These are phyloP conservation scores for Lycodopsis pacificus DNA, from an alignment of 2,797 vertebrate species.

Conservation along the genomic window DNA sequence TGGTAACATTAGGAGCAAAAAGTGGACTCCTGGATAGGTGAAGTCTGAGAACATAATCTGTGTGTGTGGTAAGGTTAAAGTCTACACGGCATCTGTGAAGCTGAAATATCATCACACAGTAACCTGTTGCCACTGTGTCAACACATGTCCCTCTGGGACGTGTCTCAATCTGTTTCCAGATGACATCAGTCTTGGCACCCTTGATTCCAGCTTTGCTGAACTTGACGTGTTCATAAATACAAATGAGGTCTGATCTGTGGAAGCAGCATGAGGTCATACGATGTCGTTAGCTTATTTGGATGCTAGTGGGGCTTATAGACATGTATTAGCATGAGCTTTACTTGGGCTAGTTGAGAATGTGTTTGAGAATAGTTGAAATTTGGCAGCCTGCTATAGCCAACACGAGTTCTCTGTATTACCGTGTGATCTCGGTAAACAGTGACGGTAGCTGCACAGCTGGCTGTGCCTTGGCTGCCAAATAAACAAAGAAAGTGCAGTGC, in stretches of 20 bases:
- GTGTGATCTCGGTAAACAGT: constrained; percentile 14
- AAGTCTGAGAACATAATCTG: not conserved
- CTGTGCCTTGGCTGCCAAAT: not conserved
- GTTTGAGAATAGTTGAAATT: not conserved
- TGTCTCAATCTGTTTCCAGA: constrained; percentile 55
- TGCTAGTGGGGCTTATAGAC: not conserved
- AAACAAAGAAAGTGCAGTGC: not conserved
- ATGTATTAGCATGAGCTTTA: not conserved
- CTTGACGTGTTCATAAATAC: not conserved
- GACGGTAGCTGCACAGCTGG: not conserved
- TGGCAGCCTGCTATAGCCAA: not conserved
- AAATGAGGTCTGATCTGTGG: not conserved
- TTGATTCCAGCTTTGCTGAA: constrained; percentile 15
- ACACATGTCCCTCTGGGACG: constrained; percentile 36
- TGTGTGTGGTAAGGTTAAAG: constrained; percentile 18
- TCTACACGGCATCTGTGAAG: constrained; percentile 22
- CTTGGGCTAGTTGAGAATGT: not conserved
- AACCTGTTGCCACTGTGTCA: constrained; percentile 45
- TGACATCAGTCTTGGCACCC: constrained; percentile 61
- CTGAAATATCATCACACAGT: not conserved
- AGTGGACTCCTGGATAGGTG: constrained; percentile 12
- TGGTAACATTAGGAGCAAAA: not conserved
- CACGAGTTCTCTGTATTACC: not conserved
- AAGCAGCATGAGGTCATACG: not conserved
- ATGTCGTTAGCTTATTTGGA: constrained; percentile 9